A percentile compares a stretch with the other conserved stretches of the same genome.
Conservation (phyloP, 1,140 invertebrate species). For the Calliopsis andreniformis region DNA sequence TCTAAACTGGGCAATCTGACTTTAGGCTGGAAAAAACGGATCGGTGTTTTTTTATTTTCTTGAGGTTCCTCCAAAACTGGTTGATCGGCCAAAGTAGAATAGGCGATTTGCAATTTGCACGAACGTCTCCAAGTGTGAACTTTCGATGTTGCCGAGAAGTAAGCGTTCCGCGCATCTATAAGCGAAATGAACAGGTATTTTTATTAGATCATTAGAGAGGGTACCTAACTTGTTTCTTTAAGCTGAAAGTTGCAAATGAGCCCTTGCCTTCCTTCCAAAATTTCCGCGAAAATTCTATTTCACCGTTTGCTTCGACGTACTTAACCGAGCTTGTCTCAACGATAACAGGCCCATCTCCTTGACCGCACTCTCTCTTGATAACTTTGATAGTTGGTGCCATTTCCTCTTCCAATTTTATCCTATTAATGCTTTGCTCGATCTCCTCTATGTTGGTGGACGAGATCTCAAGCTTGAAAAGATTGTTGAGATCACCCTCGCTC, state of each 20-base stretch:
- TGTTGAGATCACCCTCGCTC: slow-evolving; percentile 56
- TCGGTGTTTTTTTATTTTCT: not conserved
- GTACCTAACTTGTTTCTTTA: not conserved
- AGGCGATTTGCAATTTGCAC: slow-evolving; percentile 64
- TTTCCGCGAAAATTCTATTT: slow-evolving; percentile 54
- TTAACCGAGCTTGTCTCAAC: slow-evolving; percentile 45
- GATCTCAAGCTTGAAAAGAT: slow-evolving; percentile 67
- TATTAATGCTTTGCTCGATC: slow-evolving; percentile 65
- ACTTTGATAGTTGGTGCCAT: slow-evolving; percentile 54
- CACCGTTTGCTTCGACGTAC: slow-evolving; percentile 59
- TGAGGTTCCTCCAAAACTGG: not conserved
- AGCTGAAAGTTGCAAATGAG: not conserved
- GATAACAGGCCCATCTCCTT: slow-evolving; percentile 47
- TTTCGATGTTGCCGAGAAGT: slow-evolving; percentile 6
- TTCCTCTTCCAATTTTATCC: slow-evolving; percentile 67
- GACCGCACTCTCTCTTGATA: slow-evolving; percentile 44
- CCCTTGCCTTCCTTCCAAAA: slow-evolving; percentile 33
- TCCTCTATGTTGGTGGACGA: slow-evolving; percentile 51
- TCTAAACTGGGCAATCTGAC: slow-evolving; percentile 44
- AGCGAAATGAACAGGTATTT: not conserved
- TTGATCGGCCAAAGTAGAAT: slow-evolving; percentile 25
- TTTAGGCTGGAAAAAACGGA: slow-evolving; percentile 3
- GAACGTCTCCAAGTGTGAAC: slow-evolving; percentile 53
- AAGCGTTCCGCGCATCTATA: slow-evolving; percentile 36
- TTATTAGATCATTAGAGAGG: not conserved